Conservation (phyloP, 2,888 invertebrate species). For the Smittia aterrima region DNA sequence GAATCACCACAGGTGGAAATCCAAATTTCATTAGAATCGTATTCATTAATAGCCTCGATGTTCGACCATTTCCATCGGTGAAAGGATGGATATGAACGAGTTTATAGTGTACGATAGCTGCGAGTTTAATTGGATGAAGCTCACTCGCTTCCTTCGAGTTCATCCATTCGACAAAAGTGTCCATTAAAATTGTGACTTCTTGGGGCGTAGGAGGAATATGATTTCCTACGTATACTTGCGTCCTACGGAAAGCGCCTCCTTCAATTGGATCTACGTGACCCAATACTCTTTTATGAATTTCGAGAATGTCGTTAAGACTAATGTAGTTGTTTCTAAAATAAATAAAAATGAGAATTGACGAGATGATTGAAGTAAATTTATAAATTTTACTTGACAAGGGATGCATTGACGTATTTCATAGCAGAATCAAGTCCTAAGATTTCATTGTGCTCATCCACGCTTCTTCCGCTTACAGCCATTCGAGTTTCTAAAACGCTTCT, state of each 20-base stretch:
- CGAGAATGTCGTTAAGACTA: slow-evolving; percentile 80
- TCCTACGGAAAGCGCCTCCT: slow-evolving; percentile 82
- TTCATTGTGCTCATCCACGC: slow-evolving; percentile 95
- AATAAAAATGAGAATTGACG: background rate
- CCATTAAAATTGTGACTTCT: slow-evolving; percentile 78
- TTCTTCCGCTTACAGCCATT: slow-evolving; percentile 83
- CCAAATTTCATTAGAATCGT: slow-evolving; percentile 92
- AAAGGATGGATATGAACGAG: slow-evolving; percentile 97
- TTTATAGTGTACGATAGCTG: slow-evolving; percentile 95
- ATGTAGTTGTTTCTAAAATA: slow-evolving; percentile 67
- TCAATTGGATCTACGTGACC: slow-evolving; percentile 93
- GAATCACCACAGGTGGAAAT: slow-evolving; percentile 92
- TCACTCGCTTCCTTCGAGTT: slow-evolving; percentile 82
- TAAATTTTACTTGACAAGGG: slow-evolving; percentile 54
- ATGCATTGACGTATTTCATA: slow-evolving; percentile 87
- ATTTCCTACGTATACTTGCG: slow-evolving; percentile 93
- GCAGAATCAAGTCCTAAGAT: slow-evolving; percentile 92
- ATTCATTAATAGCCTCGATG: slow-evolving; percentile 94
- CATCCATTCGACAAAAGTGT: slow-evolving; percentile 87
- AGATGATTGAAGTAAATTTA: background rate
- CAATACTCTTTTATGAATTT: slow-evolving; percentile 87
- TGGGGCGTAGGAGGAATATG: slow-evolving; percentile 88
- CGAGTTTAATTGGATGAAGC: slow-evolving; percentile 87
- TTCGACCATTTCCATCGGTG: slow-evolving; percentile 94
- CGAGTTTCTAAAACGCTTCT: slow-evolving; percentile 88